Conservation (phyloP, 1,140 invertebrate genomes). For the Sesamia nonagrioides region DNA sequence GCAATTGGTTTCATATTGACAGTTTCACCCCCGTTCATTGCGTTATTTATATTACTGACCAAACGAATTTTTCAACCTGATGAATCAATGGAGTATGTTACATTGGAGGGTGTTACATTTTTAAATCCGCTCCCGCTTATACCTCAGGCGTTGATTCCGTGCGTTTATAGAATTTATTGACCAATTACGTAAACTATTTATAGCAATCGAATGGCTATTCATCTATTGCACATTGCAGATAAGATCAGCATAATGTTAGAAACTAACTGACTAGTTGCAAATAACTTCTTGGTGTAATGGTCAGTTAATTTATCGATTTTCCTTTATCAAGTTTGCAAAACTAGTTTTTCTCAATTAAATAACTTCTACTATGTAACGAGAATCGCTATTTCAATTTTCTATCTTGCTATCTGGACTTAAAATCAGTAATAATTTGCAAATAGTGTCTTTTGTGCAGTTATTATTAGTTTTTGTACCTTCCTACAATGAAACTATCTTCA, state of each 20-base stretch:
- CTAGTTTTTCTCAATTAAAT: conserved; percentile 8
- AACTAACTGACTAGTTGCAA: conserved; percentile 24
- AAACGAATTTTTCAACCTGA: too few species aligned
- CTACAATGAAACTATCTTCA: too few species aligned
- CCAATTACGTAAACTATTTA: conserved; percentile 43
- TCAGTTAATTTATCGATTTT: conserved; percentile 25
- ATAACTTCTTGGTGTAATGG: conserved; percentile 13
- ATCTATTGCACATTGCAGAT: conserved; percentile 17
- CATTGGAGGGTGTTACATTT: background rate
- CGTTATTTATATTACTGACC: too few species aligned
- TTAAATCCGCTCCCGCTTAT: background rate
- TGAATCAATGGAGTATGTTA: too few species aligned
- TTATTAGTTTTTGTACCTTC: too few species aligned
- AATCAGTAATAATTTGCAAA: background rate
- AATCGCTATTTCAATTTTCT: background rate
- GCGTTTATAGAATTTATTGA: conserved; percentile 40
- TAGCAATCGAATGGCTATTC: conserved; percentile 27
- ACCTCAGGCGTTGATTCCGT: background rate
- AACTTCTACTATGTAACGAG: conserved; percentile 16
- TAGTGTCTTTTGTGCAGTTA: too few species aligned
- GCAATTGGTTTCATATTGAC: too few species aligned
- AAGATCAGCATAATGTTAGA: conserved; percentile 17
- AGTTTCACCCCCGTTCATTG: too few species aligned
- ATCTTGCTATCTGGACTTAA: background rate
- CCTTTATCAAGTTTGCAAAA: background rate